Evolutionary conservation across 2,797 vertebrate species (phyloP).

Genomic region (Brachyalestes nurse): DNA sequence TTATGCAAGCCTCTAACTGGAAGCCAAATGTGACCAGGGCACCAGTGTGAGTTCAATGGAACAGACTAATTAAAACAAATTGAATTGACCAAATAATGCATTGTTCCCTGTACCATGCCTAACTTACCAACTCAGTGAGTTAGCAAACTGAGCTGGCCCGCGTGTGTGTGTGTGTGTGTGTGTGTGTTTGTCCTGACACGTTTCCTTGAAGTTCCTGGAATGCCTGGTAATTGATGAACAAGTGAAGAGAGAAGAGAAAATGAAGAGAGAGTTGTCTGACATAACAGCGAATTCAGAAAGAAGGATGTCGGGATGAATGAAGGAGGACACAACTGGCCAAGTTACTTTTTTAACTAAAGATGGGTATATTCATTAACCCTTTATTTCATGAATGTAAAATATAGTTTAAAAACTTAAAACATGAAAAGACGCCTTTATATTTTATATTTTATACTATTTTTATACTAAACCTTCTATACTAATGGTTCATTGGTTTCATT

Average conservation of each 20-base stretch:
- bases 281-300: neutral
- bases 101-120: conserved; percentile 25
- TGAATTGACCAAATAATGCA: conserved; percentile 19
- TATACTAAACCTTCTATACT: too few relatives aligned
- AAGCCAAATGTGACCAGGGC: conserved; percentile 48
- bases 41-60: conserved; percentile 32
- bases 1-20: conserved; percentile 45
- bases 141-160: conserved; percentile 36
- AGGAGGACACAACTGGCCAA: neutral
- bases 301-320: conserved; percentile 3
- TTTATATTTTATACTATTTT: too few relatives aligned
- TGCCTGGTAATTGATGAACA: conserved; percentile 16
- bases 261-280: neutral
- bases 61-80: conserved; percentile 47
- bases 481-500: too few relatives aligned
- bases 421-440: too few relatives aligned
- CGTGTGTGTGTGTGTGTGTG: conserved; percentile 1
- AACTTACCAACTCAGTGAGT: conserved; percentile 39
- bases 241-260: neutral
- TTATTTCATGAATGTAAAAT: too few relatives aligned
- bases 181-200: conserved; percentile 7
- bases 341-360: too few relatives aligned
- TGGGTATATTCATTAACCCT: too few relatives aligned
- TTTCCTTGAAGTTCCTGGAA: conserved; percentile 24
- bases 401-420: too few relatives aligned